phyloP scores from a whole-genome alignment of 2,888 invertebrate species.

The Phragmatobia fuliginosa region DNA sequence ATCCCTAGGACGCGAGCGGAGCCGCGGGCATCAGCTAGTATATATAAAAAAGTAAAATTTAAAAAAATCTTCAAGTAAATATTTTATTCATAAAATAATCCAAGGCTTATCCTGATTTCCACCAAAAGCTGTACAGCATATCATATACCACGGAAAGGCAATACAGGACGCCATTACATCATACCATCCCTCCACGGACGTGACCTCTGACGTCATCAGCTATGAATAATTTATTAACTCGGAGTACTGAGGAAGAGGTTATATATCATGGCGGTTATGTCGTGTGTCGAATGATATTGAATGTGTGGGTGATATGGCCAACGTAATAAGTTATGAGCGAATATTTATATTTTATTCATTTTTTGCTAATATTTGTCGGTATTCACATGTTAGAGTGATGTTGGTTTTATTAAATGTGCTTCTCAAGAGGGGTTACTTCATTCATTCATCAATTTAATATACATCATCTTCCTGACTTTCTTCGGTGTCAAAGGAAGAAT shows the following conservation, averaged over 20 bases:
- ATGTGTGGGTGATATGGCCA: constrained; percentile 8
- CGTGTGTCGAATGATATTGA: constrained; percentile 5
- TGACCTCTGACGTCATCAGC: constrained; percentile 43
- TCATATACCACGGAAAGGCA: constrained; percentile 30
- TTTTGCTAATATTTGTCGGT: background rate
- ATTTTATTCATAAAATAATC: background rate
- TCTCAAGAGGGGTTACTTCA: background rate
- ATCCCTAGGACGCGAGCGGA: no score
- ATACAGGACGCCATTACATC: constrained; percentile 44
- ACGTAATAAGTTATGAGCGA: background rate
- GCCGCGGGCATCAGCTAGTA: no score
- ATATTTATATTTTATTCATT: background rate
- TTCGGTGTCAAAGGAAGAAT: no score
- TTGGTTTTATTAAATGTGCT: background rate
- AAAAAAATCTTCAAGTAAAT: background rate
- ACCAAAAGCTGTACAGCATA: constrained; percentile 7
- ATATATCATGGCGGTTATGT: constrained; percentile 4
- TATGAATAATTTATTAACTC: constrained; percentile 44
- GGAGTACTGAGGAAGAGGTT: constrained; percentile 12
- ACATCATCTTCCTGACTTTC: no score
- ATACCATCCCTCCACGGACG: constrained; percentile 26
- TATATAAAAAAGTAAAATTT: no score
- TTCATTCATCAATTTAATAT: no score
- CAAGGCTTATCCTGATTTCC: constrained; percentile 5
- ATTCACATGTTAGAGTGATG: background rate